Evolutionary conservation across 2,113 vertebrate species (phyloP).

Genomic region (Indri indri): DNA sequence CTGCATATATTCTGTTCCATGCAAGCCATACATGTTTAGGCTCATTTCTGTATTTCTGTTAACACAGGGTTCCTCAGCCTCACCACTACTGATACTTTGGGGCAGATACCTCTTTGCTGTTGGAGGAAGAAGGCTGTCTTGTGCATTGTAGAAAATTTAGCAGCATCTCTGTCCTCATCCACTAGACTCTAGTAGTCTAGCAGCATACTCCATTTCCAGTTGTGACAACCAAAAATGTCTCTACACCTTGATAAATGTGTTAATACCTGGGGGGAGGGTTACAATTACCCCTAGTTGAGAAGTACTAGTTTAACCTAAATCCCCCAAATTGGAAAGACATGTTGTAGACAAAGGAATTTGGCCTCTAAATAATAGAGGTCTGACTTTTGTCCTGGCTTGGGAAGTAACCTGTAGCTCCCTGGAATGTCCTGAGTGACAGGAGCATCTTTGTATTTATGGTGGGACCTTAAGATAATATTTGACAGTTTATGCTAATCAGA

Average conservation of each 20-base stretch:
- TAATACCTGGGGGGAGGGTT: too few relatives aligned
- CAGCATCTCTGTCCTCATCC: background rate
- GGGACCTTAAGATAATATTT: too few relatives aligned
- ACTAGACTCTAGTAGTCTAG: background rate
- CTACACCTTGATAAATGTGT: background rate
- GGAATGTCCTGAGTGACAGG: background rate
- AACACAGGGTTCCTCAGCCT: background rate
- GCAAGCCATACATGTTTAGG: background rate
- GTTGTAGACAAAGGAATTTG: background rate
- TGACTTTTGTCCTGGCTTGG: background rate
- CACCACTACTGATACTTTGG: background rate
- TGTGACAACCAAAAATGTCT: background rate
- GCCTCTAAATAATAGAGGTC: background rate
- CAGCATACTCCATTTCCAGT: background rate
- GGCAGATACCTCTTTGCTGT: background rate
- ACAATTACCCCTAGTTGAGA: background rate
- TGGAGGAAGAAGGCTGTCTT: background rate
- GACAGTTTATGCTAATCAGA: background rate
- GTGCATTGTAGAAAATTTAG: background rate
- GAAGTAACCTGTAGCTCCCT: background rate
- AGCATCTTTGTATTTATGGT: background rate
- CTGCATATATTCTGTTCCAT: background rate
- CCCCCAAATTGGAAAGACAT: background rate
- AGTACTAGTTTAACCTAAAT: background rate
- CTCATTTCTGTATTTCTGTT: background rate